Conservation (phyloP, 2,797 vertebrate genomes). For the Hippocampus kuda region DNA sequence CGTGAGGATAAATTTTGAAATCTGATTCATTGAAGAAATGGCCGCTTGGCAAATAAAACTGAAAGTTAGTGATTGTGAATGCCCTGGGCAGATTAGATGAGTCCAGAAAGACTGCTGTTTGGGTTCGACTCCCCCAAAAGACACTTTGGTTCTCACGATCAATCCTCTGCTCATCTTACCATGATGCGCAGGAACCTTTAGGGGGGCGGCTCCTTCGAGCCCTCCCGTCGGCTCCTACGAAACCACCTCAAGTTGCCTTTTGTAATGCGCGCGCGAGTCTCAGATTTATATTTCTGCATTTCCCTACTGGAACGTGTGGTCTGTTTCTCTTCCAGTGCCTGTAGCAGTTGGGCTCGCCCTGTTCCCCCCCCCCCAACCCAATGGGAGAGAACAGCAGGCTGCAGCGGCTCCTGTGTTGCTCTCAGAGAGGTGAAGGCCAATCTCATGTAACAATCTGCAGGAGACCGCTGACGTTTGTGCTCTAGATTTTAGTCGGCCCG, state of each 20-base stretch:
- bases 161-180: constrained; percentile 39
- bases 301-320: neutral
- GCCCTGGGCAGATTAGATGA: no score
- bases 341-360: constrained; percentile 45
- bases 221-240: neutral
- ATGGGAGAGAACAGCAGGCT: constrained; percentile 32
- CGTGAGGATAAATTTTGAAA: no score
- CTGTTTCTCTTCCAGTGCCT: constrained; percentile 42
- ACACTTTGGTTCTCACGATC: constrained; percentile 30
- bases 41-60: no score
- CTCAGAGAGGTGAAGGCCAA: neutral
- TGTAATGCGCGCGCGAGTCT: neutral
- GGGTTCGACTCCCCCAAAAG: constrained; percentile 47
- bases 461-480: neutral
- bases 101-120: constrained; percentile 1
- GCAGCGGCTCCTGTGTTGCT: constrained; percentile 35
- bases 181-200: constrained; percentile 30
- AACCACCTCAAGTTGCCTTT: neutral
- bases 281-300: constrained; percentile 28
- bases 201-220: neutral
- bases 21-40: no score
- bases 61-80: no score
- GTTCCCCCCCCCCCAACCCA: constrained; percentile 9
- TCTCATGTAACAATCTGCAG: neutral
- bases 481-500: neutral